These are phyloP conservation scores for Drosophila subsilvestris DNA, from an alignment of 2,888 invertebrate genomes.

Conservation along the genomic window DNA sequence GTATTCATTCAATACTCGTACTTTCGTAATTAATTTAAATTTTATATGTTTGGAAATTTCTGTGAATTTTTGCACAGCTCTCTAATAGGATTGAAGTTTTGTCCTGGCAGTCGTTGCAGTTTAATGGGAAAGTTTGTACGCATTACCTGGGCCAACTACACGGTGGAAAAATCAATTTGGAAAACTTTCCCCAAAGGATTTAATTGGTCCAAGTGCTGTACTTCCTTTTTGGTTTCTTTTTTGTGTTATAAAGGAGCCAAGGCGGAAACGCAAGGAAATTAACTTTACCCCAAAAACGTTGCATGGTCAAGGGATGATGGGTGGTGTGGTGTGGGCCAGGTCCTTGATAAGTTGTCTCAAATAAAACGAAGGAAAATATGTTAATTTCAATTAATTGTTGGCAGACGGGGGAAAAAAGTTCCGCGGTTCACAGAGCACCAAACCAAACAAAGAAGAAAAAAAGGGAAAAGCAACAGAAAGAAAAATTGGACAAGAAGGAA, in stretches of 20 bases:
- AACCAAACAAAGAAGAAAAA: slow-evolving; percentile 7
- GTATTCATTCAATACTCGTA: not conserved
- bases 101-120: not conserved
- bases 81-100: not conserved
- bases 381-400: slow-evolving; percentile 78
- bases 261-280: slow-evolving; percentile 16
- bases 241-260: not conserved
- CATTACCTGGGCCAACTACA: not conserved
- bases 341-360: slow-evolving; percentile 59
- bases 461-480: slow-evolving; percentile 13
- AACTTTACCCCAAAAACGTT: slow-evolving; percentile 9
- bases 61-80: not conserved
- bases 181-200: slow-evolving; percentile 30
- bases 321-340: too few relatives aligned
- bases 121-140: not conserved
- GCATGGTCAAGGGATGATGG: slow-evolving; percentile 1
- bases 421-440: not conserved
- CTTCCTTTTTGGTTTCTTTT: slow-evolving; percentile 16
- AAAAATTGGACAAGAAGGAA: slow-evolving; percentile 29
- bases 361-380: slow-evolving; percentile 70
- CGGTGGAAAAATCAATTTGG: slow-evolving; percentile 33
- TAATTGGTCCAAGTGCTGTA: slow-evolving; percentile 36
- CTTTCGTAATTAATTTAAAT: not conserved
- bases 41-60: not conserved
- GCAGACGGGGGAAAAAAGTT: slow-evolving; percentile 43